phyloP scores from a whole-genome alignment of 2,888 invertebrate species.

The Trachelus tabidus region DNA sequence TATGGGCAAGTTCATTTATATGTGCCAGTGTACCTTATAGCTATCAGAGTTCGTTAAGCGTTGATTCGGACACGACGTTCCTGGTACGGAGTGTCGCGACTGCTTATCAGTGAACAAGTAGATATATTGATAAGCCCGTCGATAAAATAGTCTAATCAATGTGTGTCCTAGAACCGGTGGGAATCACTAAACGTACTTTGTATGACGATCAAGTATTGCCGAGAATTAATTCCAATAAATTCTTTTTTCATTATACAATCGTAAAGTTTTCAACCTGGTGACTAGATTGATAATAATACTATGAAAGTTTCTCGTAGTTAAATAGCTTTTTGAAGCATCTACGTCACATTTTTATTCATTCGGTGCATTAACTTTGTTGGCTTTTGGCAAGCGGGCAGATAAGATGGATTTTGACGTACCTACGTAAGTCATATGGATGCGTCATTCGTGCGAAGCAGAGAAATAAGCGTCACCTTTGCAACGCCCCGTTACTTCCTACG shows the following conservation, averaged over 20 bases:
- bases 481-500: not conserved
- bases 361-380: not conserved
- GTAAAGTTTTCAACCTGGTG: not conserved
- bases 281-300: not conserved
- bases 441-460: not conserved
- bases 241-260: not conserved
- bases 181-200: not conserved
- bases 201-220: not conserved
- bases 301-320: not conserved
- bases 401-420: not conserved
- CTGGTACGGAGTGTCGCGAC: not conserved
- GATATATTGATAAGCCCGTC: not conserved
- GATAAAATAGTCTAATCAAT: not conserved
- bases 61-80: not conserved
- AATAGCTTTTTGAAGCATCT: not conserved
- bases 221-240: not conserved
- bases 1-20: not conserved
- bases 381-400: not conserved
- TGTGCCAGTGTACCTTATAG: not conserved
- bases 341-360: not conserved
- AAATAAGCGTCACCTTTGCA: not conserved
- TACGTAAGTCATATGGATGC: not conserved
- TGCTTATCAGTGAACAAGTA: not conserved
- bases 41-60: not conserved
- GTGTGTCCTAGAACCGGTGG: not conserved